Percentiles rank a stretch among this genome's conserved stretches.
Evolutionary conservation across 2,888 invertebrate genomes (phyloP).

Genomic region (Callyntrura guangdongensis): DNA sequence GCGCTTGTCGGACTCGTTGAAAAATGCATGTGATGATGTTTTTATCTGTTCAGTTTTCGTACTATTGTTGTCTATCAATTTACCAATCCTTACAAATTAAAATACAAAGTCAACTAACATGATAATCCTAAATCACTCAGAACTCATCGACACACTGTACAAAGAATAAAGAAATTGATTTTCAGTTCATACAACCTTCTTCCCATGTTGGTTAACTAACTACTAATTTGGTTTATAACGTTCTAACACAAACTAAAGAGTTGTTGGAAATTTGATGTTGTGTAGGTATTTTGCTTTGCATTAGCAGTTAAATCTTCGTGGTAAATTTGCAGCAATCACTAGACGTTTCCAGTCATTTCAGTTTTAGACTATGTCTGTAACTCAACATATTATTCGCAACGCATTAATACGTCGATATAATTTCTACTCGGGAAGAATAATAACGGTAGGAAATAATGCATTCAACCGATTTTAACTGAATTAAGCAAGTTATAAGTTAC

Average conservation of each 20-base stretch:
- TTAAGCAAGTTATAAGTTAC: no score
- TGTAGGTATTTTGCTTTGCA: neutral
- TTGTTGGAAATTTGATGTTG: neutral
- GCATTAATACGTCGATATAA: neutral
- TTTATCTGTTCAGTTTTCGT: neutral
- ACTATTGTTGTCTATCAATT: neutral
- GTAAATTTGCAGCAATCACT: no score
- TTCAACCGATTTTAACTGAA: no score
- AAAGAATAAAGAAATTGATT: no score
- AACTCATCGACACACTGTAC: no score
- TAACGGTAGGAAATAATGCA: neutral
- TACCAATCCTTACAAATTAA: no score
- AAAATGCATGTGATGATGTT: slow-evolving; percentile 46
- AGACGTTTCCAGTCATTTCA: neutral
- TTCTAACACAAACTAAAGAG: no score
- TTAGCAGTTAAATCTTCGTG: neutral
- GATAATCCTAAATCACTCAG: no score
- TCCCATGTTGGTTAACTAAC: no score
- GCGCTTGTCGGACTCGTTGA: slow-evolving; percentile 33
- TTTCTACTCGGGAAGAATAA: neutral
- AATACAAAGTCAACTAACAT: no score
- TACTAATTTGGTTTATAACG: no score
- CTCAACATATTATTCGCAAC: slow-evolving; percentile 40
- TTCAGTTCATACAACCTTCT: no score
- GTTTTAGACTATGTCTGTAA: slow-evolving; percentile 45